Evolutionary conservation across 2,797 vertebrate genomes (phyloP), one percentile per base, ranked within the genome.

Genomic region (Xerus rutilus): DNA sequence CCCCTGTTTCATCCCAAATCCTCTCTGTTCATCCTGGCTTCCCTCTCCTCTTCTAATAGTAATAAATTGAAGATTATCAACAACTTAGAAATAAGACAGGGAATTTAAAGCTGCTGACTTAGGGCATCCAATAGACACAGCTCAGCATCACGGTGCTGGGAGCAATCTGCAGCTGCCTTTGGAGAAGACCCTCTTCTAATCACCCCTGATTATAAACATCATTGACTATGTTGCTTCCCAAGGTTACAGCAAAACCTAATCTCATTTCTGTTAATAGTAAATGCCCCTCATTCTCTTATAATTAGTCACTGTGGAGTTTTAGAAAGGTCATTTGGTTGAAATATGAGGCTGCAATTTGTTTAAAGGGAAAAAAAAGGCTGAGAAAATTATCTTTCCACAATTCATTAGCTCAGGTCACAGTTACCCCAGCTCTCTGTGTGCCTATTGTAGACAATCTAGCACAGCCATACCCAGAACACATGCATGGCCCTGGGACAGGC

Each of bases 261-360:
- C 95, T 96, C 96, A 95, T 98, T 98, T 98, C 96, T 98, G 97
- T 92, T 98, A 98, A 98, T 97, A 98, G 97, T 94, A 97, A 97
- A 97, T 97, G 94, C 87, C 97, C 70, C 95, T 97, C 74, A 54
- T 98, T 97, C 86, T 96, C 96, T 97, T 97, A 97, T 98, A 99
- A 99, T 99, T 98, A 99, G 98, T 98, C 98, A 98, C 98, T 77
- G 95, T 95, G 97, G 98, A 98, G 97, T 96, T 98, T 98, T 95
- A 97, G 94, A 98, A 98, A 98, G 97, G 96, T 96, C 97, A 98
- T 89, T 97, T 97, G 92, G 94, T 98, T 98, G 98, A 98, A 98
- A 98, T 97, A 98, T 97, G 97, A 97, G 96, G 54, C 94, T 96
- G 94, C 77, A 95, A 98, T 98, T 98, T 98, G 95, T 96, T 97